Conservation (phyloP, 2,113 vertebrate species). For the Chunga burmeisteri region DNA sequence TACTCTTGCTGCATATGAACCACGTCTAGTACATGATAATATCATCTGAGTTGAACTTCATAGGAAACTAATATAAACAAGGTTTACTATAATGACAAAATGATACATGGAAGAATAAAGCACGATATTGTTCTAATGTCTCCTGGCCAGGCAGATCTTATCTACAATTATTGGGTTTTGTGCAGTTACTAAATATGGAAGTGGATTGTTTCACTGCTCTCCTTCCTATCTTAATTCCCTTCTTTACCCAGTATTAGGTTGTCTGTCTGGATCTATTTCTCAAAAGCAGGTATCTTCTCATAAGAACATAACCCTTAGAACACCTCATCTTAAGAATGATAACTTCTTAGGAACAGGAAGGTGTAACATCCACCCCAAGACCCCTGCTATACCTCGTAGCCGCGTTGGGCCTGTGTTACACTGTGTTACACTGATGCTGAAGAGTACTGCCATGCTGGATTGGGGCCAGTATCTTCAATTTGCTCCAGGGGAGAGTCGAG, state of each 20-base stretch:
- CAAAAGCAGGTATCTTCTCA: no score
- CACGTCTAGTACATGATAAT: neutral
- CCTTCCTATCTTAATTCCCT: neutral
- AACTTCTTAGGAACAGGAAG: neutral
- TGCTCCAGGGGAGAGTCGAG: neutral
- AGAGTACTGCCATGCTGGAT: neutral
- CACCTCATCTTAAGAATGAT: neutral
- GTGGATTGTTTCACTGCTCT: neutral
- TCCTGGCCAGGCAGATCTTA: neutral
- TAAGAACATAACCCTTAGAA: neutral
- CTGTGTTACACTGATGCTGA: neutral
- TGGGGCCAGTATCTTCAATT: neutral
- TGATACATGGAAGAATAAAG: neutral
- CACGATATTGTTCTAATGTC: neutral
- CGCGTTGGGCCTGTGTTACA: rapidly evolving
- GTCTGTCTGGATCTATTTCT: neutral
- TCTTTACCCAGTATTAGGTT: neutral
- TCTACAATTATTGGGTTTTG: neutral
- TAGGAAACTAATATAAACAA: rapidly evolving
- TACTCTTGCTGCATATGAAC: neutral
- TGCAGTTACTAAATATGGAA: neutral
- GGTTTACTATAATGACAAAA: neutral
- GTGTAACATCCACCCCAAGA: rapidly evolving
- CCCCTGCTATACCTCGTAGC: rapidly evolving
- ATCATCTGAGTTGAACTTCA: neutral